Base-by-base conservation (phyloP, 92 coral and sea anemone genomes). In the Epizoanthus ramosus region DNA sequence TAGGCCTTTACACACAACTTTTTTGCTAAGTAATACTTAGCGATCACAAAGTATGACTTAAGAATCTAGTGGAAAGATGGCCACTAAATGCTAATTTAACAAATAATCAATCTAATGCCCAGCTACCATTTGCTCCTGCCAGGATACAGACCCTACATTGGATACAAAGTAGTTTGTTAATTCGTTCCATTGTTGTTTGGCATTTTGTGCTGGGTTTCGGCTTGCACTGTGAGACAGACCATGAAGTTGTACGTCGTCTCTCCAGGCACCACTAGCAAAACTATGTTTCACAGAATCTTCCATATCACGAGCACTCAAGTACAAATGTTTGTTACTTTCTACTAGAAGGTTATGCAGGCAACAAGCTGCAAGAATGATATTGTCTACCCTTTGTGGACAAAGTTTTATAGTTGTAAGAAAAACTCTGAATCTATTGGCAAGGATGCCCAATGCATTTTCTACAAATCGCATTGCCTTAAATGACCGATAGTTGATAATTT, bases 171-270 rank as follows among this genome's bases (percentile, higher is more conserved):
- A 89, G 45, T 73, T 68, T 15, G 89, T 70, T 24, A 85, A 83
- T 52, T 65, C 53, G 9, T 59, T 70, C 15, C 89, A 66, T 80
- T 89, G 89, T 68, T 80, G 69, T 66, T 89, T 85, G n/a, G 89
- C 92, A 79, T 13, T 52, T 7, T 73, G 74, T 10, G 84, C 67
- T 28, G 92, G 89, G 71, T 89, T 89, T 60, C 91, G 70, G 21
- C 50, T 80, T 41, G 74, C 57, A 69, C 75, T 73, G 19, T 83
- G 63, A 10, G 82, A 67, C 68, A 84, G 59, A 47, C 74, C 79
- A 14, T 79, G 43, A 0, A 84, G 85, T 13, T 23, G 63, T 18
- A 69, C 80, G 58, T 85, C 84, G 60, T 65, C 58, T 81, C 87
- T 80, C 89, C 89, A 89, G 24, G 68, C 24, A 7, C 92, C 92